phyloP scores from a whole-genome alignment of 2,113 vertebrate species.

The Cololabis saira region DNA sequence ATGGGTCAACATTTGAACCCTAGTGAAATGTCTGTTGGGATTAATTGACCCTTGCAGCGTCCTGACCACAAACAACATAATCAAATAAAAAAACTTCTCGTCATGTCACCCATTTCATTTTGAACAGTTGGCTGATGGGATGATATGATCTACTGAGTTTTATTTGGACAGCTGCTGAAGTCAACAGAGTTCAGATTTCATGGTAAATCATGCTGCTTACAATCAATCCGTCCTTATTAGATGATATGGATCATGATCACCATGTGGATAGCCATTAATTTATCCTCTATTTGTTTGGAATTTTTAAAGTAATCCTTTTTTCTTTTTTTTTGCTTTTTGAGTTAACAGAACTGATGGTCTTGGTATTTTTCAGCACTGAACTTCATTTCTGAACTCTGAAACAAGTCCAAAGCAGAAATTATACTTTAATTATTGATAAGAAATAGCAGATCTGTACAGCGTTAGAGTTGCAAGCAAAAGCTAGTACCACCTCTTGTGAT shows the following conservation, averaged over 20 bases:
- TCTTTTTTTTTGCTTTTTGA: not conserved
- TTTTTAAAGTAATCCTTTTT: constrained; percentile 9
- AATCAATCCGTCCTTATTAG: constrained; percentile 27
- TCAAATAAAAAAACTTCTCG: constrained; percentile 16
- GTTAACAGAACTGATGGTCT: constrained; percentile 8
- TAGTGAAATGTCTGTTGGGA: not conserved
- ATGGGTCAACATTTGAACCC: constrained; percentile 26
- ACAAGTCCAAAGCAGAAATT: constrained; percentile 1
- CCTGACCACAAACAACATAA: constrained; percentile 28
- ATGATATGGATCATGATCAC: constrained; percentile 9
- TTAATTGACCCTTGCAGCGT: constrained; percentile 12
- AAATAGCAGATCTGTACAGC: not conserved
- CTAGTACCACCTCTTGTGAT: no score
- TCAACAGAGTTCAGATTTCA: constrained; percentile 12
- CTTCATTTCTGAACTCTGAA: constrained; percentile 3
- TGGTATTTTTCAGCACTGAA: constrained; percentile 15
- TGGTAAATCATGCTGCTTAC: constrained; percentile 26
- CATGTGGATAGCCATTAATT: not conserved
- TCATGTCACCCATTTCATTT: constrained; percentile 18
- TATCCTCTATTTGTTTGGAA: constrained; percentile 28
- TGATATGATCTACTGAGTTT: not conserved
- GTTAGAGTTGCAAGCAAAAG: no score
- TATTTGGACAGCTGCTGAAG: constrained; percentile 26
- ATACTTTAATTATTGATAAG: not conserved
- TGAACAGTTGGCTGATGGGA: constrained; percentile 19